A percentile compares a stretch with the other conserved stretches of the same genome.
These are phyloP conservation scores for Potamilus streckersoni DNA, from an alignment of 1,140 invertebrate genomes.

Conservation along the genomic window DNA sequence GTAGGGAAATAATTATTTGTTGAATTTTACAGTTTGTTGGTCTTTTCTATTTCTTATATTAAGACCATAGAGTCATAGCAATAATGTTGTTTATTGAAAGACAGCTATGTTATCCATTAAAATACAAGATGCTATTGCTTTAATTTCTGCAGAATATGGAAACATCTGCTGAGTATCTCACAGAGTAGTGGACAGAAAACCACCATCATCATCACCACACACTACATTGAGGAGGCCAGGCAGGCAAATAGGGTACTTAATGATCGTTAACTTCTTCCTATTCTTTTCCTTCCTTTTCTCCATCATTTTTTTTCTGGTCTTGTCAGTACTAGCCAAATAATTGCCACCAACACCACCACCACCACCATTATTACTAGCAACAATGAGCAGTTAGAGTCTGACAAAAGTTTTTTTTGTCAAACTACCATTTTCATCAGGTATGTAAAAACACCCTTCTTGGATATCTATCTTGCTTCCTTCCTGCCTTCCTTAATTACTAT, in stretches of 20 bases:
- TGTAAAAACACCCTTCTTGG: too few relatives aligned
- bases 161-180: conserved; percentile 87
- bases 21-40: too few relatives aligned
- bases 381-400: neutral
- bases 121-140: neutral
- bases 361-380: neutral
- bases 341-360: neutral
- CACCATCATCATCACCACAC: conserved; percentile 93
- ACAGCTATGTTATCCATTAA: neutral
- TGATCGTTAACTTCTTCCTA: neutral
- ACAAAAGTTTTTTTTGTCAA: neutral
- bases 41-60: too few relatives aligned
- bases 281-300: conserved; percentile 3
- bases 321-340: neutral
- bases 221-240: conserved; percentile 93
- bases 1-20: too few relatives aligned
- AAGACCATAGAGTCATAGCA: too few relatives aligned
- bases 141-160: conserved; percentile 83
- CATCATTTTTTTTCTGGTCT: neutral
- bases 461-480: too few relatives aligned
- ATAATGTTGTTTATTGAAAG: too few relatives aligned
- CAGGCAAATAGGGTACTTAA: conserved; percentile 80
- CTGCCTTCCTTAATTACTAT: too few relatives aligned
- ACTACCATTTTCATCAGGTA: too few relatives aligned
- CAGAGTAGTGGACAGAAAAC: conserved; percentile 78